Evolutionary conservation across 2,797 vertebrate genomes (phyloP).

Genomic region (Macropus fuliginosus): DNA sequence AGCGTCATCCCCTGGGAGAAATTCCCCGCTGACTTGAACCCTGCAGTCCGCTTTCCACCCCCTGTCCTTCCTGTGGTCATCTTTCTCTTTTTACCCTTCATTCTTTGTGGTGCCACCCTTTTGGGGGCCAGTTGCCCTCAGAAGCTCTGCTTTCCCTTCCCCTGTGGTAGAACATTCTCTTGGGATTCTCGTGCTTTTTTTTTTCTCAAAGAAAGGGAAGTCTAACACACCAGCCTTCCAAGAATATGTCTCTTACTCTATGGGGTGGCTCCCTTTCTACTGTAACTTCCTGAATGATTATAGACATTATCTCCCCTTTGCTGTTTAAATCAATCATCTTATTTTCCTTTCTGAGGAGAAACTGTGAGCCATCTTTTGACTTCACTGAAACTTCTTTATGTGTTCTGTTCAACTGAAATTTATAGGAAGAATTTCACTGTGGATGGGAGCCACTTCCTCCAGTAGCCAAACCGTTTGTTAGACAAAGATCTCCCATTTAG

Average conservation of each 20-base stretch:
- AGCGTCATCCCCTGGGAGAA: background rate
- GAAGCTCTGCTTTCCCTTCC: background rate
- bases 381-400: background rate
- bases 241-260: background rate
- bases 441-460: background rate
- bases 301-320: background rate
- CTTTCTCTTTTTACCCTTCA: background rate
- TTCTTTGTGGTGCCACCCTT: background rate
- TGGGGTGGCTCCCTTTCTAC: background rate
- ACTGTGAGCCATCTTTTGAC: background rate
- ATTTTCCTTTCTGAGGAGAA: background rate
- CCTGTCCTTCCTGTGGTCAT: background rate
- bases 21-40: background rate
- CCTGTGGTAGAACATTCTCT: background rate
- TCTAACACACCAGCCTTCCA: background rate
- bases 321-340: background rate
- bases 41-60: background rate
- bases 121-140: background rate
- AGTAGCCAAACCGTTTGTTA: background rate
- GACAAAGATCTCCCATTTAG: background rate
- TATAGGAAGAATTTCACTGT: background rate
- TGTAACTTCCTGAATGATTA: background rate
- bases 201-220: background rate
- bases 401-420: background rate
- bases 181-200: background rate